Conservation (phyloP, 2,797 vertebrate species). For the Bradypodion pumilum region DNA sequence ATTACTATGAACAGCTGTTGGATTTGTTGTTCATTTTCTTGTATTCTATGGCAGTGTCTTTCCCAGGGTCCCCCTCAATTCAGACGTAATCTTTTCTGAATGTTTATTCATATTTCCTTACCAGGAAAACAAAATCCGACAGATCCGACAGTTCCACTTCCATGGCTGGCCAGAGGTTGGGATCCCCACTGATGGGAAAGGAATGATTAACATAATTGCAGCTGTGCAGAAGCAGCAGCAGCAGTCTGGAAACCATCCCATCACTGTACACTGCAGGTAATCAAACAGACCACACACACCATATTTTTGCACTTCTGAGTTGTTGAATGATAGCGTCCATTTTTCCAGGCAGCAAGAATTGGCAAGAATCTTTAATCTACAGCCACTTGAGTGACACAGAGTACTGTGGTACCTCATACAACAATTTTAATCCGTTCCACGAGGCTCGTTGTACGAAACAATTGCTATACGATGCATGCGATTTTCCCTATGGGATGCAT, state of each 20-base stretch:
- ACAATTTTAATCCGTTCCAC: no score
- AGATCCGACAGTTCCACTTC: slow-evolving; percentile 96
- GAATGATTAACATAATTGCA: slow-evolving; percentile 98
- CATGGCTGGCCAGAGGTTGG: slow-evolving; percentile 98
- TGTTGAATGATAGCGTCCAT: no score
- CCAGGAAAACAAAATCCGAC: slow-evolving; percentile 94
- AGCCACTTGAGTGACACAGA: no score
- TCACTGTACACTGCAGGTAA: slow-evolving; percentile 98
- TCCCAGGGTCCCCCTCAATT: fast-evolving
- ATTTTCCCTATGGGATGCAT: no score
- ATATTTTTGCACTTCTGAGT: no score
- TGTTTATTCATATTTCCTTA: not conserved
- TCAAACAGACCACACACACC: fast-evolving
- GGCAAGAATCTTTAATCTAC: not conserved
- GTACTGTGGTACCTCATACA: no score
- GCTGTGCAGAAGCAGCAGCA: slow-evolving; percentile 98
- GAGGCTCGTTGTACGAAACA: no score
- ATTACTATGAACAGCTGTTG: not conserved
- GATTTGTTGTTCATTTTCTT: not conserved
- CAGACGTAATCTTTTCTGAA: not conserved
- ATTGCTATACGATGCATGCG: no score
- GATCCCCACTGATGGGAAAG: slow-evolving; percentile 93
- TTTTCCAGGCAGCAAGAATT: not conserved
- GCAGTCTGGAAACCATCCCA: slow-evolving; percentile 97
- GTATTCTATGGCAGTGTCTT: not conserved